Evolutionary conservation across 1,140 invertebrate genomes (phyloP).

Genomic region (Drosophila kurseongensis): DNA sequence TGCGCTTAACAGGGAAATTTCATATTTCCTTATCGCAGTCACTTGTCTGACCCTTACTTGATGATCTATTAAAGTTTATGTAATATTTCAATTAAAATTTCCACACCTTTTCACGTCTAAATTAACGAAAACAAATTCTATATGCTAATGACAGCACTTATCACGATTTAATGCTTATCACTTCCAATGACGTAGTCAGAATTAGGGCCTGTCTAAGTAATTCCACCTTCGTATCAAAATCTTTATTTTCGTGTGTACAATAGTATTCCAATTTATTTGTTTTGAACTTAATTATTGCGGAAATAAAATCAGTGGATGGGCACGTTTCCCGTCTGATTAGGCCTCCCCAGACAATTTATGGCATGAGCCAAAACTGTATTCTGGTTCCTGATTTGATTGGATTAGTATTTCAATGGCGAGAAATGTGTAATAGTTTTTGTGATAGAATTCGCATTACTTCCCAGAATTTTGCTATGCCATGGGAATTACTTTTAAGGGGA

Average conservation of each 20-base stretch:
- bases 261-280: conserved; percentile 39
- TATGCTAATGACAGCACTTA: conserved; percentile 19
- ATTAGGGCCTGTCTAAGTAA: conserved; percentile 36
- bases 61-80: background rate
- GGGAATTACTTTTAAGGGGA: background rate
- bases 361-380: conserved; percentile 8
- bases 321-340: conserved; percentile 20
- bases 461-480: background rate
- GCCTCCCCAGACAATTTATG: conserved; percentile 18
- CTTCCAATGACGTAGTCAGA: conserved; percentile 52
- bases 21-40: conserved; percentile 15
- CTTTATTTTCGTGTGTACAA: conserved; percentile 30
- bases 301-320: conserved; percentile 30
- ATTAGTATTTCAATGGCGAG: background rate
- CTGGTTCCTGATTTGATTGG: conserved; percentile 31
- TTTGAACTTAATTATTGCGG: conserved; percentile 44
- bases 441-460: conserved; percentile 9
- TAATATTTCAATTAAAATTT: conserved; percentile 33
- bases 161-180: conserved; percentile 29
- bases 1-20: background rate
- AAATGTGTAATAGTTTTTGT: conserved; percentile 16
- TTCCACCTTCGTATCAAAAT: conserved; percentile 18
- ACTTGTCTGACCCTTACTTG: background rate
- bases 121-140: conserved; percentile 24
- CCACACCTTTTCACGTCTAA: conserved; percentile 11